A percentile compares a stretch with the other conserved stretches of the same genome.
phyloP scores from a whole-genome alignment of 1,140 invertebrate species.

The Myzus persicae region DNA sequence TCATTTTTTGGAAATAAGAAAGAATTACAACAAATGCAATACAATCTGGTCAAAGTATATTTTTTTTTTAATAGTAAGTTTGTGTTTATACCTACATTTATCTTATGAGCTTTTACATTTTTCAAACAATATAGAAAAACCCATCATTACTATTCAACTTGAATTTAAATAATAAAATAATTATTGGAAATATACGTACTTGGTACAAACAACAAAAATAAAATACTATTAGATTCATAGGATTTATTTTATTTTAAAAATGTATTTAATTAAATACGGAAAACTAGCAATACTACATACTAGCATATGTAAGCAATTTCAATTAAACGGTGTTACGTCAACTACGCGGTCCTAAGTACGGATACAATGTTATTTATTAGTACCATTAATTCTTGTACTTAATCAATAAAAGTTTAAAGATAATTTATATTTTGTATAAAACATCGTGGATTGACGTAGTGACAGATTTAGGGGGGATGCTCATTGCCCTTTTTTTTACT shows the following conservation, averaged over 20 bases:
- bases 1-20: not conserved
- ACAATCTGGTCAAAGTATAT: too few relatives aligned
- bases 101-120: not conserved
- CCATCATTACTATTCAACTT: too few relatives aligned
- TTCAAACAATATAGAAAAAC: not conserved
- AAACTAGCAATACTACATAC: too few relatives aligned
- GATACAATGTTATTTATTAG: not conserved
- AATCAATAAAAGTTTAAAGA: not conserved
- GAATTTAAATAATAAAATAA: not conserved
- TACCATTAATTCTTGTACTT: not conserved
- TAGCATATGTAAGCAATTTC: not conserved
- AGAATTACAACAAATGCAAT: too few relatives aligned
- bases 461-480: too few relatives aligned
- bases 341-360: not conserved
- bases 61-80: not conserved
- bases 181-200: too few relatives aligned
- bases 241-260: not conserved
- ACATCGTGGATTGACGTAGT: not conserved
- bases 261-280: not conserved
- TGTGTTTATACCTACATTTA: not conserved
- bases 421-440: not conserved
- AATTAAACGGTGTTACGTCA: not conserved
- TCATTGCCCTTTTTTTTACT: too few relatives aligned
- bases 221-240: not conserved
- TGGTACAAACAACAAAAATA: not conserved